Base-by-base conservation (phyloP, 2,888 invertebrate species). In the Epinotia demarniana region DNA sequence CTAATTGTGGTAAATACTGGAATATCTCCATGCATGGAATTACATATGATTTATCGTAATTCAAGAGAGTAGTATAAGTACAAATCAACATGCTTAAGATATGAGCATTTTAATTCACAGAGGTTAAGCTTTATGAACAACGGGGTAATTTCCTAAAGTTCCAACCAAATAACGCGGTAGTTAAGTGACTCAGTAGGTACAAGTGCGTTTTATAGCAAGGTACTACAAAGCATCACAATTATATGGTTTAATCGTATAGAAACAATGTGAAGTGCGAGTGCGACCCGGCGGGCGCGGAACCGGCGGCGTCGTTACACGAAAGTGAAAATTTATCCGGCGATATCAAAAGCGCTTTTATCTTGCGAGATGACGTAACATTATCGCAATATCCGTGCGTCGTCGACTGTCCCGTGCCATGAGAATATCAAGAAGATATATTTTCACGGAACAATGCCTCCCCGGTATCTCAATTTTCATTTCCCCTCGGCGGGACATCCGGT, bases 381-480 rank as follows among this genome's bases (percentile, higher is more conserved):
- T 92, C 91, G 89, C 91, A 92, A 92, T 92, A 92, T 91, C 91
- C 89, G 87, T 87, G 89, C 80, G 88, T 88, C 88, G 89, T 83
- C 89, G 87, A 86, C 89, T 88, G 91, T 88, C 88, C 89, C 88
- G 88, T 87, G 87, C 89, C 86, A 88, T 85, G 87, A 87, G 89
- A 92, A 92, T 91, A 92, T 91, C 91, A 91, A 91, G 90, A 89
- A 92, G 90, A 92, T 92, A 92, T 92, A 92, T 92, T 92, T 92
- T 90, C 90, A 92, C 91, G 90, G 92, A 92, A 93, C 92, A 93
- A 93, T 93, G 92, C 89, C 89, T 90, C 89, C 85, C 88, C 89
- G 92, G 92, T 93, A 92, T 92, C 93, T 93, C 92, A 93, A 92
- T 93, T 92, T 92, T 92, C 92, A 92, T 93, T 92, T 92, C 92